Evolutionary conservation across 2,113 vertebrate genomes (phyloP).

Genomic region (Colaptes auratus): DNA sequence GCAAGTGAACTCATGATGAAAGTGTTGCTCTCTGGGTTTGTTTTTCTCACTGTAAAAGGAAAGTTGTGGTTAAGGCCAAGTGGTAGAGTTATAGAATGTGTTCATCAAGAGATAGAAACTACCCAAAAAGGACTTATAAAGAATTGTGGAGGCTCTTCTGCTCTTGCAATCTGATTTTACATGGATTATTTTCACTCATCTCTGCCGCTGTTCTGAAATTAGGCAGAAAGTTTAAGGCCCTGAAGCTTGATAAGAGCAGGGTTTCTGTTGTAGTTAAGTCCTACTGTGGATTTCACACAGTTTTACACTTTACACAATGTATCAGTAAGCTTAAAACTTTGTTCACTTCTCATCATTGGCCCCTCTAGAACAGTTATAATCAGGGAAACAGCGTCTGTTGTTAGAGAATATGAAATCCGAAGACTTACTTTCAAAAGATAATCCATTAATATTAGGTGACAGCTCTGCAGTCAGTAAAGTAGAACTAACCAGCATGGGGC

Average conservation of each 20-base stretch:
- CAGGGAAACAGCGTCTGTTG: background rate
- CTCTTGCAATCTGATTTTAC: background rate
- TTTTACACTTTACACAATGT: background rate
- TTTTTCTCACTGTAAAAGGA: background rate
- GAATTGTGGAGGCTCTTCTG: background rate
- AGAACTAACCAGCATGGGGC: background rate
- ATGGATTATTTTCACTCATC: background rate
- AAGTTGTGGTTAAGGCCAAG: slow-evolving; percentile 17
- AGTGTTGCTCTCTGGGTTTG: background rate
- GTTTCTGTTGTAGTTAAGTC: background rate
- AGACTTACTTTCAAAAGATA: background rate
- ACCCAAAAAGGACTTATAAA: background rate
- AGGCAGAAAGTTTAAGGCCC: background rate
- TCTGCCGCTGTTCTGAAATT: background rate
- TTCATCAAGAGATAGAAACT: background rate
- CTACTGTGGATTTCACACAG: background rate
- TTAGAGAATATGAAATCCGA: background rate
- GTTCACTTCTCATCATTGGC: background rate
- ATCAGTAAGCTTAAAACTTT: background rate
- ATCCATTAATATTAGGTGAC: background rate
- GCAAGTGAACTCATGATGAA: background rate
- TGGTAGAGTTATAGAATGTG: background rate
- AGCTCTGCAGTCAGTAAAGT: background rate
- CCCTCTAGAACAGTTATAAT: background rate
- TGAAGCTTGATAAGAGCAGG: background rate